Conservation (phyloP, 2,888 invertebrate genomes). For the Andrena flavipes region DNA sequence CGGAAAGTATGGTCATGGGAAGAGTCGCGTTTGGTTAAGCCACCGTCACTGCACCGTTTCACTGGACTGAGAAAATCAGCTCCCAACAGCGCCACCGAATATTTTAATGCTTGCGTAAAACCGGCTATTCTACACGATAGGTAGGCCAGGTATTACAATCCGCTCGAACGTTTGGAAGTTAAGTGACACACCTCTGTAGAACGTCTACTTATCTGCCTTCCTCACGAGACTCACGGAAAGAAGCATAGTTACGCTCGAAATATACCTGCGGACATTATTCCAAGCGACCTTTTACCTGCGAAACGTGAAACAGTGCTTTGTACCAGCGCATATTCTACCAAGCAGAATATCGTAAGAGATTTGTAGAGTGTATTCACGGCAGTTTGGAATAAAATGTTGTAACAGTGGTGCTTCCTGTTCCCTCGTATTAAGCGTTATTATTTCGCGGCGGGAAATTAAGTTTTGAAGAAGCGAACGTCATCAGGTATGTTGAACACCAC, state of each 20-base stretch:
- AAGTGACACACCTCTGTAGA: conserved; percentile 53
- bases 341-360: conserved; percentile 1
- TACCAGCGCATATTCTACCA: not conserved
- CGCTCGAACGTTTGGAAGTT: conserved; percentile 40
- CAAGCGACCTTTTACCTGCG: not conserved
- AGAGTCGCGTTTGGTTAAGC: conserved; percentile 28
- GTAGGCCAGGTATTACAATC: conserved; percentile 50
- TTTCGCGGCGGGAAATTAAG: conserved; percentile 49
- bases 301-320: conserved; percentile 40
- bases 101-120: conserved; percentile 53
- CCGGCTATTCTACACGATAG: conserved; percentile 54
- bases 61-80: conserved; percentile 23
- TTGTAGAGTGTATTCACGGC: conserved; percentile 22
- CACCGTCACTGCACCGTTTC: not conserved
- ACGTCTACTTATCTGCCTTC: conserved; percentile 12
- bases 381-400: conserved; percentile 45
- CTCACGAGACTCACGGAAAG: not conserved
- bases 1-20: conserved; percentile 31
- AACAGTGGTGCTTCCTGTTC: conserved; percentile 22
- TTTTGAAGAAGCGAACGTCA: conserved; percentile 49
- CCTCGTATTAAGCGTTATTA: conserved; percentile 23
- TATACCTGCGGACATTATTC: conserved; percentile 17
- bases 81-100: conserved; percentile 39
- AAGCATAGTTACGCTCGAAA: not conserved
- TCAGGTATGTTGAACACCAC: conserved; percentile 46